Conservation (phyloP, 2,113 vertebrate genomes). For the Orthonyx spaldingii region DNA sequence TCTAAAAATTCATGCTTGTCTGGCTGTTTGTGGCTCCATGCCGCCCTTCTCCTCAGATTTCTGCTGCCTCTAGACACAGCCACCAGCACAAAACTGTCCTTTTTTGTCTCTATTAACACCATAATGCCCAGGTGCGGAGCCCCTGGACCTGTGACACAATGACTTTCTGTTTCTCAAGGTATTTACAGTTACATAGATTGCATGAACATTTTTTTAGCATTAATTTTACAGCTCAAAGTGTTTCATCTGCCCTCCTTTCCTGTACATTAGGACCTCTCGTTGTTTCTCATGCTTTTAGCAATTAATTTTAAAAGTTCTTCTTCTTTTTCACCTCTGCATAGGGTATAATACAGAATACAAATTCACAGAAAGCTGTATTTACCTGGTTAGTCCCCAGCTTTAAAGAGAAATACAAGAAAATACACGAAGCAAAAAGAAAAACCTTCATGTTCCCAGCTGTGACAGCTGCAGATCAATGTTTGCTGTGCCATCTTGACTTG, state of each 20-base stretch:
- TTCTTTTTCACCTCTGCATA: neutral
- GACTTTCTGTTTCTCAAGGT: neutral
- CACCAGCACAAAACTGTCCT: neutral
- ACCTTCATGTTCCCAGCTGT: neutral
- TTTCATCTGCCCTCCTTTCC: neutral
- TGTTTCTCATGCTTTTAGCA: neutral
- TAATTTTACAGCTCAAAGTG: neutral
- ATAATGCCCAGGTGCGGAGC: neutral
- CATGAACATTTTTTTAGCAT: neutral
- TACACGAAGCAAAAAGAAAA: neutral
- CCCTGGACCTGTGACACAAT: neutral
- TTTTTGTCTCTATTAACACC: neutral
- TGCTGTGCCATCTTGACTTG: neutral
- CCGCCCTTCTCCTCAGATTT: neutral
- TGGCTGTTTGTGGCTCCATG: neutral
- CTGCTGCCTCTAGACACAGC: neutral
- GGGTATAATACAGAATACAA: accelerated
- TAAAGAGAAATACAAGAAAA: neutral
- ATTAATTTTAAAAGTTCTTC: neutral
- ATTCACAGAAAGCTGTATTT: neutral
- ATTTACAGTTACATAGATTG: neutral
- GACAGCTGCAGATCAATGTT: neutral
- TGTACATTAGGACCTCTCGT: accelerated
- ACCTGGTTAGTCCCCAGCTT: neutral
- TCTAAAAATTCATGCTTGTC: neutral